Conservation (phyloP, 1,140 invertebrate genomes). For the Monochamus saltuarius region DNA sequence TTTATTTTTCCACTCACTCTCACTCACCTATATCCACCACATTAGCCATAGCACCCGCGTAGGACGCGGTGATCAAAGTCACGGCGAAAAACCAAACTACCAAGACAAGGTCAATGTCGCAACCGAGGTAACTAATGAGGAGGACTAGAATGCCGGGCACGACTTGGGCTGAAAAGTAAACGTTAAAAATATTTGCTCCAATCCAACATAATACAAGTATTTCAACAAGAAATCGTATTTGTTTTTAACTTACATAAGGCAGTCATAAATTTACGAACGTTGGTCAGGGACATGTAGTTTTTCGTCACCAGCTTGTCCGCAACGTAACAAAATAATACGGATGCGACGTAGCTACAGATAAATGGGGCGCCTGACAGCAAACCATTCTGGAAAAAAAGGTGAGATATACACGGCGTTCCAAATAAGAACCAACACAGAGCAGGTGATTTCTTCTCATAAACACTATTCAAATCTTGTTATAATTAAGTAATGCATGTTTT, state of each 20-base stretch:
- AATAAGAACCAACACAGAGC: no score
- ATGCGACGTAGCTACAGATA: conserved; percentile 69
- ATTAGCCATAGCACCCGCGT: conserved; percentile 75
- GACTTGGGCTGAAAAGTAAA: conserved; percentile 60
- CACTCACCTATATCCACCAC: conserved; percentile 70
- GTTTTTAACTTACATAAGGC: conserved; percentile 51
- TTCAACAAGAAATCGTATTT: no score
- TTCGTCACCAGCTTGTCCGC: conserved; percentile 65
- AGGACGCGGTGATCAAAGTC: conserved; percentile 70
- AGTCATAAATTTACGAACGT: conserved; percentile 69
- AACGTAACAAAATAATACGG: conserved; percentile 69
- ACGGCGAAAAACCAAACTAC: conserved; percentile 70
- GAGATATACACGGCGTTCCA: neutral
- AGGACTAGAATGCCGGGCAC: conserved; percentile 67
- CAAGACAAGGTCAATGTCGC: conserved; percentile 60
- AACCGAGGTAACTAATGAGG: conserved; percentile 67
- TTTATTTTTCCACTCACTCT: no score
- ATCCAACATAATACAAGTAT: no score
- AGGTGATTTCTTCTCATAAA: no score
- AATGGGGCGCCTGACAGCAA: conserved; percentile 67
- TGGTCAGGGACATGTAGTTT: conserved; percentile 62
- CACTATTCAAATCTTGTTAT: no score
- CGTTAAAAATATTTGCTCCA: neutral
- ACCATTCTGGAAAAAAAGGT: conserved; percentile 59
- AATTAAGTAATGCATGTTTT: no score